Base-by-base conservation (phyloP, 2,113 vertebrate species). In the Harpagus bidentatus region DNA sequence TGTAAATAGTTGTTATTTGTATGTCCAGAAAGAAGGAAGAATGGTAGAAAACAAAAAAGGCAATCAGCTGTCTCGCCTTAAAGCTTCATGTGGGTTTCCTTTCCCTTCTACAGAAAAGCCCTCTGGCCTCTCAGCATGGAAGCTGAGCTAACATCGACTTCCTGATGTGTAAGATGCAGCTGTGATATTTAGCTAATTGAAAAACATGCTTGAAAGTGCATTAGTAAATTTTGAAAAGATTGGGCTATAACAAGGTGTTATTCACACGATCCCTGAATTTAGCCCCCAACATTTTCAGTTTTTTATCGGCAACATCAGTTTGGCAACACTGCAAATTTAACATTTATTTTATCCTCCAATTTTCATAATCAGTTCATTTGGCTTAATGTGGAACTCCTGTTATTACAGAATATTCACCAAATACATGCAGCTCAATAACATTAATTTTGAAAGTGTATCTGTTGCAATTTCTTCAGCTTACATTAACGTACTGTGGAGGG, bases 131-230 rank as follows among this genome's bases (percentile, higher is more conserved):
- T 36, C 97, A 90, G 95, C 92, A 38, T 78, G 95, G 90, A 32
- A 76, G 89, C 92, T 50, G 88, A 93, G 82, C 84, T 85, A 82
- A 78, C 67, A 21, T 61, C 11, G 86, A 70, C 74, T 89, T 87
- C 96, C 96, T 62, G 92, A 97, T 77, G 95, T 20, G 93, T 20
- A 69, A 91, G 91, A 91, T 56, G 86, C 93, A 93, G 91, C 90
- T 87, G 92, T 74, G 88, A 93, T 96, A 95, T 95, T 93, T 89
- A 94, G 90, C 85, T 97, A 96, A 97, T 96, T 96, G 97, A 97
- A 92, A 96, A 97, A 72, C 92, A 69, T 83, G 92, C 87, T 55
- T 59, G 59, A 72, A 92, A 95, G 93, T 88, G 91, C 90, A 92
- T 94, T 94, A 94, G 86, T 82, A 94, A 93, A 96, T 95, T 97